phyloP scores from a whole-genome alignment of 2,113 vertebrate species.

The Ictalurus punctatus region DNA sequence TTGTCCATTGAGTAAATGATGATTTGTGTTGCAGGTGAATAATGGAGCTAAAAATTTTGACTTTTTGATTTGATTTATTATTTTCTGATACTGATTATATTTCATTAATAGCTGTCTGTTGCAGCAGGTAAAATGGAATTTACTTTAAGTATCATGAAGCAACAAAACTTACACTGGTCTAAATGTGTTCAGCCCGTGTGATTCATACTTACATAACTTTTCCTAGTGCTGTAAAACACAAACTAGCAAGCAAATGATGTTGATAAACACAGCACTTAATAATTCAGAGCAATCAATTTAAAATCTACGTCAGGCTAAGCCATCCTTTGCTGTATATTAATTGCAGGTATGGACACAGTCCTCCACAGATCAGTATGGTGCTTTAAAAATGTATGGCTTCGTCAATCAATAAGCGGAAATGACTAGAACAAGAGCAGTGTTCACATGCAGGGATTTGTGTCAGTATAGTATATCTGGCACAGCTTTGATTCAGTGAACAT shows the following conservation, averaged over 20 bases:
- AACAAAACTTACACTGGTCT: neutral
- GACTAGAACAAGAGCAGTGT: constrained; percentile 14
- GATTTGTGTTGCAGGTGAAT: constrained; percentile 19
- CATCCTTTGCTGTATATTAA: constrained; percentile 33
- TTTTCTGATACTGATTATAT: neutral
- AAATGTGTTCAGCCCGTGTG: neutral
- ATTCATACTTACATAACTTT: neutral
- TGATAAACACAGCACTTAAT: constrained; percentile 5
- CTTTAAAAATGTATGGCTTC: constrained; percentile 53
- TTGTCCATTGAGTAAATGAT: constrained; percentile 19
- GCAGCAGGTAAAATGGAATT: neutral
- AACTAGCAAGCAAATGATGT: neutral
- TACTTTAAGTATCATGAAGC: neutral
- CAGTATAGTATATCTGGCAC: neutral
- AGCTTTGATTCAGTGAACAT: constrained; percentile 27
- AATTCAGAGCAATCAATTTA: constrained; percentile 29
- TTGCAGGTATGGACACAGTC: constrained; percentile 35
- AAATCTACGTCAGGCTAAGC: constrained; percentile 22
- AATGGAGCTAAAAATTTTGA: constrained; percentile 6
- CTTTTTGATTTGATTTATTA: too few species aligned
- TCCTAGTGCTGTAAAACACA: neutral
- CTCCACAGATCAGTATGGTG: constrained; percentile 51
- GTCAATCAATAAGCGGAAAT: constrained; percentile 51
- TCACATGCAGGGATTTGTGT: constrained; percentile 34
- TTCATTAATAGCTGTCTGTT: neutral